Conservation (phyloP, 2,888 invertebrate genomes). For the Hyposoter dolosus region DNA sequence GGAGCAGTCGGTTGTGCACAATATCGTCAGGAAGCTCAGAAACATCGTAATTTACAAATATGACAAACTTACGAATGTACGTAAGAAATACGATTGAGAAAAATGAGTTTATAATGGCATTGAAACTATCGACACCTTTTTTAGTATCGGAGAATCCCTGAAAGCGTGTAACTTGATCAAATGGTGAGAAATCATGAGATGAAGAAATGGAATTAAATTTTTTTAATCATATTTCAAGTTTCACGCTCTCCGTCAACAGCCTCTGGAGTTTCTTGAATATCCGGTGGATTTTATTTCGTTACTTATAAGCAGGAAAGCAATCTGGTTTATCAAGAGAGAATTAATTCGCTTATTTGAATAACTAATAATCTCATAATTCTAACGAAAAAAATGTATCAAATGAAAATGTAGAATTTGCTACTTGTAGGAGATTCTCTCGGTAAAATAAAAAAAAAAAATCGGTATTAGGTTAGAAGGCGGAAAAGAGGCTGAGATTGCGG, state of each 20-base stretch:
- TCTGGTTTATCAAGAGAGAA: neutral
- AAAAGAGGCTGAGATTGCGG: conserved; percentile 40
- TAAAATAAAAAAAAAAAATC: neutral
- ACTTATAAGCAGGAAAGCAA: neutral
- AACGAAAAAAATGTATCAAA: neutral
- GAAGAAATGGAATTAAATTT: neutral
- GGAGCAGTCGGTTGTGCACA: conserved; percentile 26
- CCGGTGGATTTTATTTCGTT: neutral
- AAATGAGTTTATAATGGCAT: too few species aligned
- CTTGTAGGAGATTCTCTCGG: neutral
- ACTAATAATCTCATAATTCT: neutral
- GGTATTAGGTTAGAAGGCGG: conserved; percentile 1
- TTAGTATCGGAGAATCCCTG: too few species aligned
- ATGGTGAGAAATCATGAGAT: neutral
- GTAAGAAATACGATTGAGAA: too few species aligned
- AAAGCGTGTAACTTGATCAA: neutral
- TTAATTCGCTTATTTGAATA: neutral
- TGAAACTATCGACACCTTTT: too few species aligned
- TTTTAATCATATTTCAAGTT: neutral
- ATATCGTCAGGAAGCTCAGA: conserved; percentile 2
- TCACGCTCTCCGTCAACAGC: neutral
- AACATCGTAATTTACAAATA: neutral
- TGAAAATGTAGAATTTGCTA: neutral
- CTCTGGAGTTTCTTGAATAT: neutral
- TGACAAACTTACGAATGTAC: too few species aligned